Evolutionary conservation across 2,113 vertebrate species (phyloP).

Genomic region (Gallinago undulata): DNA sequence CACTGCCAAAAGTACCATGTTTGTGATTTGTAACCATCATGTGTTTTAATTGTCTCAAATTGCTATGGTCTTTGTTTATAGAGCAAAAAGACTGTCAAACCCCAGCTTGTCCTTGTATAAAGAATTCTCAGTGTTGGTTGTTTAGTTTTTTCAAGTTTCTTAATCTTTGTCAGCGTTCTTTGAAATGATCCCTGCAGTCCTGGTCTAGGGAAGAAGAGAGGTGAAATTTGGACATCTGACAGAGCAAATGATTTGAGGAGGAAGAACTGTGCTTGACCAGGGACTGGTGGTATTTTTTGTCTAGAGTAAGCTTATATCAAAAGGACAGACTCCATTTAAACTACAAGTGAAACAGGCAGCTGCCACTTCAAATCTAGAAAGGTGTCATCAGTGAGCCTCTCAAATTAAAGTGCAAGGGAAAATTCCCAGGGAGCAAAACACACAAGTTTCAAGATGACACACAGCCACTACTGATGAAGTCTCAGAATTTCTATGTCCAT

Average conservation of each 20-base stretch:
- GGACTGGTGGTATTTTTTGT: neutral
- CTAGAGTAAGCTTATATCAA: neutral
- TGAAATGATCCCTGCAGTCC: neutral
- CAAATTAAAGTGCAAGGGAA: neutral
- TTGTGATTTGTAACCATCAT: neutral
- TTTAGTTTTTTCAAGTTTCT: neutral
- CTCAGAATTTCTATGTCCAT: neutral
- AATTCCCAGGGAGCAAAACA: neutral
- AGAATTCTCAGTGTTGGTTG: neutral
- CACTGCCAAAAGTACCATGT: rapidly evolving
- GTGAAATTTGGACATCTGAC: neutral
- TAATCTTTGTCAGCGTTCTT: neutral
- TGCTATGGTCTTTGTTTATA: neutral
- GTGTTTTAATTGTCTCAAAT: neutral
- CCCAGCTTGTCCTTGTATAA: neutral
- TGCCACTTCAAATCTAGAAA: neutral
- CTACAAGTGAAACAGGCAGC: neutral
- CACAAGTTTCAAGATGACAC: neutral
- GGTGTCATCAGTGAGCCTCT: neutral
- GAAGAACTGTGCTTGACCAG: neutral
- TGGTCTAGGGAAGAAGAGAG: neutral
- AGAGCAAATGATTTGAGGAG: neutral
- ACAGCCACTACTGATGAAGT: neutral
- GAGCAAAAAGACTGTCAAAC: neutral
- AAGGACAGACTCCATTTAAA: neutral